phyloP scores from a whole-genome alignment of 2,888 invertebrate species.

The Habroteleia sp. region DNA sequence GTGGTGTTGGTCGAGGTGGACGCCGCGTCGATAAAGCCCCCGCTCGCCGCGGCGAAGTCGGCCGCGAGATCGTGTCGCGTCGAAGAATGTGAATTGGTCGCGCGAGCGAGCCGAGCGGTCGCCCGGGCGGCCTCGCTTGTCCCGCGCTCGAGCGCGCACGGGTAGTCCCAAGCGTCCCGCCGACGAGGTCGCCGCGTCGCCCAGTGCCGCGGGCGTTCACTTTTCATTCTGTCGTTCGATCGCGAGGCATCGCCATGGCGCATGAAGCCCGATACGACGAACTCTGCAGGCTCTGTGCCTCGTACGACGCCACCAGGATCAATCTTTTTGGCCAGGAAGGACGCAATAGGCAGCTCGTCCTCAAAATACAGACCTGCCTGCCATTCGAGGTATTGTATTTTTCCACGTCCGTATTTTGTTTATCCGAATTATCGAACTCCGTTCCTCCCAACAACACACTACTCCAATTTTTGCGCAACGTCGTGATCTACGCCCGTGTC shows the following conservation, averaged over 20 bases:
- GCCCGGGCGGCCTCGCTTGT: slow-evolving; percentile 41
- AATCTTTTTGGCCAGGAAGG: slow-evolving; percentile 82
- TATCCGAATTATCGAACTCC: too few species aligned
- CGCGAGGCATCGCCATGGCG: too few species aligned
- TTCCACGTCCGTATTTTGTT: slow-evolving; percentile 9
- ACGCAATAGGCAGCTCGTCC: slow-evolving; percentile 80
- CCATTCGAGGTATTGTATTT: slow-evolving; percentile 79
- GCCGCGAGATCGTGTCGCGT: background rate
- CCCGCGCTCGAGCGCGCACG: slow-evolving; percentile 24
- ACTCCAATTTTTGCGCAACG: too few species aligned
- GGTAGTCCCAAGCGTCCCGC: slow-evolving; percentile 27
- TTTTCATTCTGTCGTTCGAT: slow-evolving; percentile 9
- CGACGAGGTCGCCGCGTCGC: slow-evolving; percentile 63
- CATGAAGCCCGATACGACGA: slow-evolving; percentile 77
- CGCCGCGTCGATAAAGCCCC: too few species aligned
- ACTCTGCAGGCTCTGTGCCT: slow-evolving; percentile 81
- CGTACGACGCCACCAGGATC: slow-evolving; percentile 81
- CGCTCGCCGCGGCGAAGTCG: background rate
- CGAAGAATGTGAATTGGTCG: slow-evolving; percentile 13
- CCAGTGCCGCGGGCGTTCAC: slow-evolving; percentile 5
- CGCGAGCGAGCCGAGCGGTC: slow-evolving; percentile 11
- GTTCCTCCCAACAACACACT: too few species aligned
- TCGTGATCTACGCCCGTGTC: too few species aligned
- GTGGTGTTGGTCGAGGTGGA: background rate
- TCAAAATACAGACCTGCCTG: slow-evolving; percentile 81